A percentile compares a stretch with the other conserved stretches of the same genome.
phyloP scores from a whole-genome alignment of 2,888 invertebrate species.

The Pogonocherus hispidulus region DNA sequence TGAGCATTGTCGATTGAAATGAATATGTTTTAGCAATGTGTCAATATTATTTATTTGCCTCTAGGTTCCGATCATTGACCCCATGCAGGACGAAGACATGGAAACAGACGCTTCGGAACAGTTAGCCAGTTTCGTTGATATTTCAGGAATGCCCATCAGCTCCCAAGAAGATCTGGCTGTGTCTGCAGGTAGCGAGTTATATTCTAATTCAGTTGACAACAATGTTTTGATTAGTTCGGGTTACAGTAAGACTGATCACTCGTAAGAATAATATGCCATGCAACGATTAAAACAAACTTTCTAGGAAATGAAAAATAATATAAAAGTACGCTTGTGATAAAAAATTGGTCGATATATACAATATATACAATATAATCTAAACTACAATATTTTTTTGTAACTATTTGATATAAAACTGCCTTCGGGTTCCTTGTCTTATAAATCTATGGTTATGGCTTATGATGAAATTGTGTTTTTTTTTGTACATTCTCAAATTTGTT shows the following conservation, averaged over 20 bases:
- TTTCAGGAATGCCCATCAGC: constrained; percentile 28
- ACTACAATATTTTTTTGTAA: no score
- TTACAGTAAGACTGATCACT: constrained; percentile 61
- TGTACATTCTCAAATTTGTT: no score
- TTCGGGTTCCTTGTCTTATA: no score
- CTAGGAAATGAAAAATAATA: neutral
- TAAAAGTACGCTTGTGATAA: constrained; percentile 23
- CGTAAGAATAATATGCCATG: constrained; percentile 35
- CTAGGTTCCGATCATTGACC: constrained; percentile 42
- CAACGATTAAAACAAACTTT: constrained; percentile 22
- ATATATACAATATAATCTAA: no score
- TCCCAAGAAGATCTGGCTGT: constrained; percentile 52
- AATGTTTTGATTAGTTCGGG: constrained; percentile 54
- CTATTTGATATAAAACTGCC: no score
- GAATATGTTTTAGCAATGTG: no score
- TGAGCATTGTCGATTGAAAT: no score
- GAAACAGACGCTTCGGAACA: constrained; percentile 45
- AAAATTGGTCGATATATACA: neutral
- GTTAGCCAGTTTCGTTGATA: constrained; percentile 37
- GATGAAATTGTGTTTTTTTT: no score
- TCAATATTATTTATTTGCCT: neutral
- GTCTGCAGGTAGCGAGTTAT: constrained; percentile 21
- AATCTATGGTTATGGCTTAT: no score
- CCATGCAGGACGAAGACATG: constrained; percentile 43
- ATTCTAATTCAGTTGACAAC: constrained; percentile 45